Conservation (phyloP, 2,888 invertebrate species). For the Alloscopus bannaensis region DNA sequence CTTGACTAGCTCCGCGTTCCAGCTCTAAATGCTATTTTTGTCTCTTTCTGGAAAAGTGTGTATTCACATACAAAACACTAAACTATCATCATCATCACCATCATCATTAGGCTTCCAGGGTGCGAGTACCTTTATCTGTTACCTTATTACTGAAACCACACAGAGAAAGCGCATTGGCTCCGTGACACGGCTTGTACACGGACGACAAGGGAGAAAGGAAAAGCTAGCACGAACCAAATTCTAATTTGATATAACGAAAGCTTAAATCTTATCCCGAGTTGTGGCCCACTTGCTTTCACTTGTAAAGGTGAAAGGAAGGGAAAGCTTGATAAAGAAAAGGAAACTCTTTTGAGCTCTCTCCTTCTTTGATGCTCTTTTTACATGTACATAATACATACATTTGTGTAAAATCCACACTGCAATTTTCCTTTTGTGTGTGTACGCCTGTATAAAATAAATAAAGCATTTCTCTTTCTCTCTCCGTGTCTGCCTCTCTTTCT, state of each 20-base stretch:
- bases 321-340: too few relatives aligned
- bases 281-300: not conserved
- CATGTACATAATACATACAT: not conserved
- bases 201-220: not conserved
- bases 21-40: too few relatives aligned
- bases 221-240: slow-evolving; percentile 25
- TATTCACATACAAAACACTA: too few relatives aligned
- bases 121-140: not conserved
- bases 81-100: not conserved
- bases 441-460: too few relatives aligned
- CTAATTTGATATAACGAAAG: slow-evolving; percentile 43
- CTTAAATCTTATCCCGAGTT: too few relatives aligned
- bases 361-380: too few relatives aligned
- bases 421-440: not conserved
- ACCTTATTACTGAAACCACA: not conserved
- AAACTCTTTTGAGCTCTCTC: too few relatives aligned
- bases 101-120: slow-evolving; percentile 2
- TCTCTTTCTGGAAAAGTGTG: too few relatives aligned
- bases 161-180: not conserved
- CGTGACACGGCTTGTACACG: slow-evolving; percentile 6
- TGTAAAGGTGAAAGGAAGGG: too few relatives aligned
- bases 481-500: not conserved
- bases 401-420: slow-evolving; percentile 1
- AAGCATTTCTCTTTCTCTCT: not conserved
- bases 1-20: too few relatives aligned